phyloP scores from a whole-genome alignment of 1,140 invertebrate species.

The Listronotus oregonensis region DNA sequence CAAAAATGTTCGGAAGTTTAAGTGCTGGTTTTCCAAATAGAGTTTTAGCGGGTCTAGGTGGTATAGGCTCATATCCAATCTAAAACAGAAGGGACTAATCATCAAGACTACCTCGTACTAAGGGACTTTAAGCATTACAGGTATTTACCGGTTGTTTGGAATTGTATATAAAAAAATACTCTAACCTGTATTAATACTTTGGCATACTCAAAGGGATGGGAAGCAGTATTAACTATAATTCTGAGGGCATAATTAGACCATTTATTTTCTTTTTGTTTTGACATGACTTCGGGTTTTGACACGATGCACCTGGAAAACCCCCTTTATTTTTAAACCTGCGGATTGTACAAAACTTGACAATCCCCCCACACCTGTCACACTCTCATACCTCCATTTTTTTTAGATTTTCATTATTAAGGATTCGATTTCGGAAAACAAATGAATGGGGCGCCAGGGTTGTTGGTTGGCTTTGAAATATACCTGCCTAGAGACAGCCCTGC shows the following conservation, averaged over 20 bases:
- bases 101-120: too few species aligned
- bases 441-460: too few species aligned
- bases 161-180: conserved; percentile 12
- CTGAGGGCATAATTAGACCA: conserved; percentile 52
- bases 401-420: too few species aligned
- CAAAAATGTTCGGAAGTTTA: conserved; percentile 84
- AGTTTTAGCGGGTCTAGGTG: conserved; percentile 72
- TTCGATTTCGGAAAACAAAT: too few species aligned
- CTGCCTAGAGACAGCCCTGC: too few species aligned
- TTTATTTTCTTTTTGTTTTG: conserved; percentile 52
- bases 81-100: conserved; percentile 53
- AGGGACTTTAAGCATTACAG: too few species aligned
- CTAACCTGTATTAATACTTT: conserved; percentile 79
- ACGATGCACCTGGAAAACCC: conserved; percentile 26
- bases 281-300: conserved; percentile 46
- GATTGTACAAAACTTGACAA: background rate
- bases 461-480: too few species aligned
- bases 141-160: background rate
- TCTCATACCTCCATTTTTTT: too few species aligned
- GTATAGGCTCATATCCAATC: conserved; percentile 85
- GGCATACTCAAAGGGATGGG: conserved; percentile 79
- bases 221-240: conserved; percentile 53
- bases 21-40: conserved; percentile 78
- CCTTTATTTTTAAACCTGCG: conserved; percentile 1
- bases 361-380: background rate